These are phyloP conservation scores for Holcopasites calliopsidis DNA, from an alignment of 1,140 invertebrate species.

Conservation along the genomic window DNA sequence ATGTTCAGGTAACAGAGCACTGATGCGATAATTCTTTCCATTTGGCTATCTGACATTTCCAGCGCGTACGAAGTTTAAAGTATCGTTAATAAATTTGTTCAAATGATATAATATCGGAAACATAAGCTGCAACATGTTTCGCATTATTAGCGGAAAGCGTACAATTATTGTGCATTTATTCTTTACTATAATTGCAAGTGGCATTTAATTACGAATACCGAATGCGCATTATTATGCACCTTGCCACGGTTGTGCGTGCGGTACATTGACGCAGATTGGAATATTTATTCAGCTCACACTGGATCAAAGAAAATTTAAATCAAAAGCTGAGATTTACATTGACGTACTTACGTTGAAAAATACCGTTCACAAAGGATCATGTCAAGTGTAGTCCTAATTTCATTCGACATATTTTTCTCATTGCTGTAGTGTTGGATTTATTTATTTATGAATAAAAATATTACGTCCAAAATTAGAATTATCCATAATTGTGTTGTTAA, in stretches of 20 bases:
- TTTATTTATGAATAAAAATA: neutral
- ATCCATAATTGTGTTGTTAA: neutral
- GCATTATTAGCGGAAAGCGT: neutral
- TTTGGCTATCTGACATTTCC: neutral
- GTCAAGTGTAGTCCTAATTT: neutral
- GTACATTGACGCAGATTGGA: neutral
- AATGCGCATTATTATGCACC: neutral
- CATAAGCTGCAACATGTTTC: neutral
- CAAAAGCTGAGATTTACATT: too few species aligned
- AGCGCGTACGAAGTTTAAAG: neutral
- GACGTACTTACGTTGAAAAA: neutral
- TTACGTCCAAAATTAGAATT: neutral
- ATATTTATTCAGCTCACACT: neutral
- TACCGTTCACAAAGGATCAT: neutral
- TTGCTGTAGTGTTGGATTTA: neutral
- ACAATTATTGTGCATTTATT: neutral
- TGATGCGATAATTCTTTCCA: neutral
- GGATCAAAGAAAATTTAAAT: neutral
- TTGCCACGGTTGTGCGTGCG: neutral
- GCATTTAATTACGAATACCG: neutral
- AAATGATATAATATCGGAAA: neutral
- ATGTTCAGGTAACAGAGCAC: slow-evolving; percentile 13
- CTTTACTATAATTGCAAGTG: neutral
- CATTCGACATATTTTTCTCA: neutral
- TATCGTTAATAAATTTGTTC: slow-evolving; percentile 8